A percentile compares a stretch with the other conserved stretches of the same genome.
phyloP scores from a whole-genome alignment of 2,113 vertebrate genomes.

The Coturnix japonica region DNA sequence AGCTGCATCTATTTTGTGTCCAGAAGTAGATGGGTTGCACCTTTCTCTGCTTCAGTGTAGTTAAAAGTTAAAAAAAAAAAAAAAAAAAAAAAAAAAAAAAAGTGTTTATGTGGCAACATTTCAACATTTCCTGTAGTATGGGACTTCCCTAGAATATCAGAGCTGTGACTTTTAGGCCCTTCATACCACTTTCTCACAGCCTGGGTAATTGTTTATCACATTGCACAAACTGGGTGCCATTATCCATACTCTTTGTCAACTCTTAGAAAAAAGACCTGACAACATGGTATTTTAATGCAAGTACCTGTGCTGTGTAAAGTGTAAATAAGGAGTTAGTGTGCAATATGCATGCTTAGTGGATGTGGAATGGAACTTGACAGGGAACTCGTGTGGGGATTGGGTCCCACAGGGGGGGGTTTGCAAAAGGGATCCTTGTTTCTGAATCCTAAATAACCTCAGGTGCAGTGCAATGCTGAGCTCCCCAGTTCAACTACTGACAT shows the following conservation, averaged over 20 bases:
- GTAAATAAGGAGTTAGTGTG: neutral
- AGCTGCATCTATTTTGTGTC: neutral
- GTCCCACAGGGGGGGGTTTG: neutral
- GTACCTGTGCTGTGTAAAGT: neutral
- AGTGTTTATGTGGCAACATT: neutral
- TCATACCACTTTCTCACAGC: neutral
- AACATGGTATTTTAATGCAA: neutral
- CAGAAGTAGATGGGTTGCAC: neutral
- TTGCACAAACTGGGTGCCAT: neutral
- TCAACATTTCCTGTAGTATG: slow-evolving; percentile 14
- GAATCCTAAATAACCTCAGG: neutral
- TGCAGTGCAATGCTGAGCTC: neutral
- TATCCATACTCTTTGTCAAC: neutral
- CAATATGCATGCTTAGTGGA: neutral
- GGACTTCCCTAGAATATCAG: slow-evolving; percentile 11
- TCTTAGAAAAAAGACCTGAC: neutral
- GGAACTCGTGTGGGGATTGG: neutral
- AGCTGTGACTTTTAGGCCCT: neutral
- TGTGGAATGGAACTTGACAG: neutral
- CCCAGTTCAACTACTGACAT: neutral
- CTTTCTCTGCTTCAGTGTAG: neutral
- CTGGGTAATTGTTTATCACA: neutral
- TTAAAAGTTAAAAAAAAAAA: neutral
- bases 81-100: neutral
- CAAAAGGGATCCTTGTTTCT: neutral